Evolutionary conservation across 1,140 invertebrate species (phyloP), one percentile per base, ranked within the genome.

Genomic region (Heliothis subflexa): DNA sequence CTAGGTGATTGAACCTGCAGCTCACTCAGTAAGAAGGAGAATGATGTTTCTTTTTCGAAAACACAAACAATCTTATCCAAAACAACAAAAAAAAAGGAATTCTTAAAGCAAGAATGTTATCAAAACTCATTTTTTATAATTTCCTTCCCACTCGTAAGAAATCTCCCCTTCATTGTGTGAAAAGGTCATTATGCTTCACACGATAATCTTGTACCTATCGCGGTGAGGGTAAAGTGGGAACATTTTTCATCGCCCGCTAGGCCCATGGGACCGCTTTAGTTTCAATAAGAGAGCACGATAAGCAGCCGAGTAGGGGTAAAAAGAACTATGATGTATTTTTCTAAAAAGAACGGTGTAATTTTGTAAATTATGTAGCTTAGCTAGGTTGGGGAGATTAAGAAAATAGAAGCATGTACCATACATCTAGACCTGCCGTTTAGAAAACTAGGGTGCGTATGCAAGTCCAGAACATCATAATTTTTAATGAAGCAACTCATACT

Each of bases 231-330:
- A 70, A 74, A 81, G 72, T 68, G 73, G 55, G 47, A 18, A 50
- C 77, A 82, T 82, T 82, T 82, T 82, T 79, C 78, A 82, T 81
- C 49, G 59, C 78, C 64, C 66, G 72, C 64, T 55, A 49, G 64
- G 61, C 79, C 59, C 78, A 55, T 55, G 74, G 78, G 81, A 71
- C 52, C 78, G 78, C 81, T 82, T 82, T 82, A 82, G 81, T 82
- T 82, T 82, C 81, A 82, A 82, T 82, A 82, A 79, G 74, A 78
- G 55, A 61, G 74, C 61, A 68, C 79, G 81, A 82, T 82, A 79
- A 82, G 81, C 52, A 74, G 33, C 40, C 33, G 62, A 70, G 18
- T 52, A 59, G 54, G 47, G 77, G 47, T 18, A 78, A 78, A 68
- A 78, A 78, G 61, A 52, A 52, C 59, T 76, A 64, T 76, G 61